These are phyloP conservation scores for Falco biarmicus DNA, from an alignment of 2,797 vertebrate genomes.

Conservation along the genomic window DNA sequence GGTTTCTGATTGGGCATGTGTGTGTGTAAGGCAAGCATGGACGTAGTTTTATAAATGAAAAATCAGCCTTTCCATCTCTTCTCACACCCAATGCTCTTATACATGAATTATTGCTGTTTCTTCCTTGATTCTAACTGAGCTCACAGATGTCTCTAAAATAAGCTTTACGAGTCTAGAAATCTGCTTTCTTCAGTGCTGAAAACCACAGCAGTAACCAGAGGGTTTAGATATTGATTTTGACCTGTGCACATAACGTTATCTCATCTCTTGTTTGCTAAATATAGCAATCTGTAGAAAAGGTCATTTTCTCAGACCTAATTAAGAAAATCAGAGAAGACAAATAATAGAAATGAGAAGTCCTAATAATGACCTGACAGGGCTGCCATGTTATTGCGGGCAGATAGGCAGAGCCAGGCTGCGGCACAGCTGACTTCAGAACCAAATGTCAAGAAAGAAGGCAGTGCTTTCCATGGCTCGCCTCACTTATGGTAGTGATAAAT, in stretches of 20 bases:
- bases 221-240: constrained; percentile 44
- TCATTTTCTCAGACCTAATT: constrained; percentile 50
- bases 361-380: not conserved
- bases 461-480: not conserved
- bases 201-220: constrained; percentile 11
- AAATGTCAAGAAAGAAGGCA: not conserved
- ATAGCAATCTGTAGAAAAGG: constrained; percentile 11
- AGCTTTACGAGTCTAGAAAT: not conserved
- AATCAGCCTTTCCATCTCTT: not conserved
- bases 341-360: constrained; percentile 30
- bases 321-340: constrained; percentile 54
- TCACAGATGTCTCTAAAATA: constrained; percentile 6
- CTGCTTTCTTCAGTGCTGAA: not conserved
- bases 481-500: not conserved
- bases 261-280: constrained; percentile 43
- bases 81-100: not conserved
- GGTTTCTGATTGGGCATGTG: not conserved
- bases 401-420: not conserved
- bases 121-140: not conserved
- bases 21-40: not conserved
- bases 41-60: not conserved
- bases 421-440: not conserved
- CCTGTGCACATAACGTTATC: not conserved
- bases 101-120: not conserved
- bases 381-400: not conserved